A percentile compares a stretch with the other conserved stretches of the same genome.
Conservation (phyloP, 2,888 invertebrate genomes). For the Mycogona germanica region DNA sequence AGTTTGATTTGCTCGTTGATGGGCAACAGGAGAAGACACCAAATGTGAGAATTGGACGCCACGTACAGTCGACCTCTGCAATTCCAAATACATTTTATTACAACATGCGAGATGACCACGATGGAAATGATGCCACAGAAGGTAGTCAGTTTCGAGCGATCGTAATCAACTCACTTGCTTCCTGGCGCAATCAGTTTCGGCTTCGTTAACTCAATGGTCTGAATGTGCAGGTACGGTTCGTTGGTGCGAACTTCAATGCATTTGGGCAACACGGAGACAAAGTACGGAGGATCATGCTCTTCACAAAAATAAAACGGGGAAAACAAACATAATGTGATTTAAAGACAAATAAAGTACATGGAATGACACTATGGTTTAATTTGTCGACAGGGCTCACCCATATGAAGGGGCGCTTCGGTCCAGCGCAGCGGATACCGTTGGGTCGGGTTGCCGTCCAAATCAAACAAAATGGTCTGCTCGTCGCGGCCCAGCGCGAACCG, state of each 20-base stretch:
- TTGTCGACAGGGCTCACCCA: conserved; percentile 41
- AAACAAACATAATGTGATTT: conserved; percentile 7
- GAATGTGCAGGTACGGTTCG: conserved; percentile 66
- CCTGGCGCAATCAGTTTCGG: conserved; percentile 43
- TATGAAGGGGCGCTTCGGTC: conserved; percentile 58
- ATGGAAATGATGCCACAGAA: no score
- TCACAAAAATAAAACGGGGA: no score
- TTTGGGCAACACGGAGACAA: conserved; percentile 70
- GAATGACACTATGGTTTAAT: background rate
- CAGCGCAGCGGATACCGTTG: conserved; percentile 62
- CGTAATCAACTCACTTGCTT: conserved; percentile 42
- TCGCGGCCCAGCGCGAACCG: conserved; percentile 69
- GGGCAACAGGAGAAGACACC: conserved; percentile 71
- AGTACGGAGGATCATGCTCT: conserved; percentile 90
- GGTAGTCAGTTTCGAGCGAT: no score
- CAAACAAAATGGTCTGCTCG: conserved; percentile 71
- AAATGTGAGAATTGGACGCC: conserved; percentile 75
- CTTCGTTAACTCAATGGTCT: conserved; percentile 53
- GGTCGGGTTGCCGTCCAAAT: conserved; percentile 54
- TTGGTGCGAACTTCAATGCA: conserved; percentile 75
- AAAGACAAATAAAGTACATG: background rate
- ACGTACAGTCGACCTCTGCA: conserved; percentile 61
- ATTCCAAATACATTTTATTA: background rate
- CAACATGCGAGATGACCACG: background rate
- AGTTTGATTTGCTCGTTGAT: conserved; percentile 70